Base-by-base conservation (phyloP, 2,888 invertebrate genomes). In the Epsilonema sp. region DNA sequence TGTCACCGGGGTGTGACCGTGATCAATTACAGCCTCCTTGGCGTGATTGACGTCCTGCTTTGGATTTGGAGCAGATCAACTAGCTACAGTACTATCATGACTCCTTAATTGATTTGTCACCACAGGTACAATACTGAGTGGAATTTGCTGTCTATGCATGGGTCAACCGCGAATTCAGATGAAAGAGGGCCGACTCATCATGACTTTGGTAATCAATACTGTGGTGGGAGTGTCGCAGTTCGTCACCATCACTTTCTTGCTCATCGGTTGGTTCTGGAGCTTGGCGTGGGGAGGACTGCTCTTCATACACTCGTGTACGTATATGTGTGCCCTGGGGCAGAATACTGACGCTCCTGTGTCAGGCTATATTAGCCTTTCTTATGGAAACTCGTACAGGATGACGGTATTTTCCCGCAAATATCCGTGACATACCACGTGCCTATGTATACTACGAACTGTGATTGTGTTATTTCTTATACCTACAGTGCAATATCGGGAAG, bases 271-370 rank as follows among this genome's bases (percentile, higher is more conserved):
- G 90, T 89, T 90, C 56, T 92, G 92, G 92, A 85, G 87, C 51
- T 79, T 92, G 53, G 87, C 87, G 78, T 92, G 92, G 92, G 92
- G 90, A 2, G 78, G 86, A 54, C 82, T 85, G 60, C 82, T 90
- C 79, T 70, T 90, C 52, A 79, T 78, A 62, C 75, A 84, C 59
- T 80, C 90, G 51, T 78, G 90, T 90, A 68, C 77, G 82, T 76
- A 20, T 31, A 8, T 31, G 8, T 31, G 8, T n/a, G n/a, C n/a
- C n/a, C n/a, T n/a, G n/a, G n/a, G n/a, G n/a, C n/a, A n/a, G n/a
- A n/a, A n/a, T n/a, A n/a, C n/a, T n/a, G n/a, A n/a, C n/a, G n/a
- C n/a, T n/a, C n/a, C n/a, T n/a, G n/a, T n/a, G n/a, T n/a, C n/a
- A n/a, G n/a, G n/a, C n/a, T n/a, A n/a, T n/a, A n/a, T n/a, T n/a